These are phyloP conservation scores for Caenorhabditis imperialis DNA, from an alignment of 2,888 invertebrate species.

Conservation along the genomic window DNA sequence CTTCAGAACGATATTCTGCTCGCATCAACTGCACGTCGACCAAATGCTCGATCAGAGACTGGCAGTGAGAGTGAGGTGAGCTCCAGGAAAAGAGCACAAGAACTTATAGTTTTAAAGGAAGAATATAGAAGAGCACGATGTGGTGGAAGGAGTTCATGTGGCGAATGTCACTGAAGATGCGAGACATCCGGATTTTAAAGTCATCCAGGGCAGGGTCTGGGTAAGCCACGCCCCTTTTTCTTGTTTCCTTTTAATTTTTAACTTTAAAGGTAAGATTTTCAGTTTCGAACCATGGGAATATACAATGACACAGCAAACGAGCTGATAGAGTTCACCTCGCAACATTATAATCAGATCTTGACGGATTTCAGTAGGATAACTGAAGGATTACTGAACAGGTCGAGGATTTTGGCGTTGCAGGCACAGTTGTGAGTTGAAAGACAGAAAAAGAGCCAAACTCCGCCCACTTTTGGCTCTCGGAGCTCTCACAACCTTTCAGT, in stretches of 20 bases:
- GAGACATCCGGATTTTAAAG: neutral
- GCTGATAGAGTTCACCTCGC: neutral
- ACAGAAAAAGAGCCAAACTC: no score
- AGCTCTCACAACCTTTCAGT: no score
- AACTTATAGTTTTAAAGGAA: neutral
- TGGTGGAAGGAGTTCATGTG: slow-evolving; percentile 3
- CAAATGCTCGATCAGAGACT: slow-evolving; percentile 11
- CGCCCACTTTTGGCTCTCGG: no score
- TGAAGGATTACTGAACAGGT: neutral
- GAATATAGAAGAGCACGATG: slow-evolving; percentile 3
- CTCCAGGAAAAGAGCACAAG: neutral
- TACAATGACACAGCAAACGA: no score
- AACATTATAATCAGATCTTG: no score
- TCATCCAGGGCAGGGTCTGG: slow-evolving; percentile 14
- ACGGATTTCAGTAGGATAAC: slow-evolving; percentile 10
- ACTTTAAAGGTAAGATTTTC: neutral
- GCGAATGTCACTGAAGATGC: neutral
- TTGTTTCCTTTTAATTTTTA: neutral
- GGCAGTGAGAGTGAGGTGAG: slow-evolving; percentile 7
- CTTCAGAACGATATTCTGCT: slow-evolving; percentile 21
- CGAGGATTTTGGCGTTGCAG: slow-evolving; percentile 8
- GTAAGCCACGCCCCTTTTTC: neutral
- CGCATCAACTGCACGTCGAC: neutral
- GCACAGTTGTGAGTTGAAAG: slow-evolving; percentile 42
- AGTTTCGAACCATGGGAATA: slow-evolving; percentile 23